Conservation (phyloP, 2,113 vertebrate species). For the Balaeniceps rex region DNA sequence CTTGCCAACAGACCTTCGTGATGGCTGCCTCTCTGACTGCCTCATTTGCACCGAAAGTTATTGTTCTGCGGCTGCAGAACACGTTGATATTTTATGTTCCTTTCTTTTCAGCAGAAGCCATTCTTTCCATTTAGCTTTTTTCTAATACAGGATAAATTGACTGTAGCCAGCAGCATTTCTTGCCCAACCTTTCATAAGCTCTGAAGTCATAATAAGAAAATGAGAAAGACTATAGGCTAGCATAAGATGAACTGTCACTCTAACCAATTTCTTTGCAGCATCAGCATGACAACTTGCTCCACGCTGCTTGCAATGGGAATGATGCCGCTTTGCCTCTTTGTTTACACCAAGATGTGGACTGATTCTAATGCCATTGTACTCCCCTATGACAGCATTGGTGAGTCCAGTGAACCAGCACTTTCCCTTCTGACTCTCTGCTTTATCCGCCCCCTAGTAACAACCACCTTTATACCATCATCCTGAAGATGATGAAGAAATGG, state of each 20-base stretch:
- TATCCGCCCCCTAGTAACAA: not conserved
- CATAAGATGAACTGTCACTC: not conserved
- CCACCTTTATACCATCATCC: not conserved
- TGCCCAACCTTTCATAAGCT: not conserved
- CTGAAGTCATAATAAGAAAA: not conserved
- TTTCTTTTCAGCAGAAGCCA: not conserved
- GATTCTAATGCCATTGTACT: conserved; percentile 78
- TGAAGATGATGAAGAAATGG: not conserved
- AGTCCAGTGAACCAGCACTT: not conserved
- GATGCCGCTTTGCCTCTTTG: conserved; percentile 93
- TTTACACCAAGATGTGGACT: conserved; percentile 90
- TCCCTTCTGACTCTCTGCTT: not conserved
- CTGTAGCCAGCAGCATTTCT: not conserved
- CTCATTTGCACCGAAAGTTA: not conserved
- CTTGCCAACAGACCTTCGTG: not conserved
- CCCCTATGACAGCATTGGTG: conserved; percentile 92
- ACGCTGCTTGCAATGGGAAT: conserved; percentile 92
- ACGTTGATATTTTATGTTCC: not conserved
- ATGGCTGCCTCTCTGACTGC: not conserved
- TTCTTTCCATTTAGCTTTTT: not conserved
- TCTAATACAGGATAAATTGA: not conserved
- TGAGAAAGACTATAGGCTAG: not conserved
- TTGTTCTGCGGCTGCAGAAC: not conserved
- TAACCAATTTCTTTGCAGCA: conserved; percentile 71
- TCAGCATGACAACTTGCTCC: conserved; percentile 98